phyloP scores from a whole-genome alignment of 2,888 invertebrate genomes.

The Thumatha senex region DNA sequence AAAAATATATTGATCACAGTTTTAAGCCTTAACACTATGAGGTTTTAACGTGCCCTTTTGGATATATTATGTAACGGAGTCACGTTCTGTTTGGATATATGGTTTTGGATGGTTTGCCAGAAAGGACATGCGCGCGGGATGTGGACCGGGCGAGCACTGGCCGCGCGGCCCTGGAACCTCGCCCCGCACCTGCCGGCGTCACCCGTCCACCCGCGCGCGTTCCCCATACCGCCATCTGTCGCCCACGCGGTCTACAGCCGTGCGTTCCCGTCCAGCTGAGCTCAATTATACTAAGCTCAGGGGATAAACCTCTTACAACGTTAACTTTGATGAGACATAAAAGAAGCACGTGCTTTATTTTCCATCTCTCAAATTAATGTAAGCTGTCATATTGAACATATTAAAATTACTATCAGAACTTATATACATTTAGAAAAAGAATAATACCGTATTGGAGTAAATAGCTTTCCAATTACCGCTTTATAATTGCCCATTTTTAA shows the following conservation, averaged over 20 bases:
- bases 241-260: constrained; percentile 42
- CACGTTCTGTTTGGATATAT: constrained; percentile 61
- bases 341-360: constrained; percentile 5
- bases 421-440: background rate
- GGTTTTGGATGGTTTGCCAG: constrained; percentile 57
- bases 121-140: constrained; percentile 72
- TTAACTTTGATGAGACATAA: constrained; percentile 7
- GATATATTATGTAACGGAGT: constrained; percentile 76
- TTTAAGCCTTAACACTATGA: constrained; percentile 77
- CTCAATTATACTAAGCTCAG: constrained; percentile 35
- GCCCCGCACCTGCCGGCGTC: constrained; percentile 35
- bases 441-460: no score
- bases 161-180: constrained; percentile 45
- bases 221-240: constrained; percentile 14
- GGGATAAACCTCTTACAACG: constrained; percentile 15
- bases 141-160: constrained; percentile 77
- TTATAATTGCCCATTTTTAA: no score
- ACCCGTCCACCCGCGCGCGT: constrained; percentile 23
- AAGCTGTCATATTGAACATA: no score
- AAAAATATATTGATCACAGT: constrained; percentile 80
- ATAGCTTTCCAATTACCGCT: no score
- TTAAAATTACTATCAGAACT: background rate
- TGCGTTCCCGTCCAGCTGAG: constrained; percentile 45
- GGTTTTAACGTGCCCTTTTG: constrained; percentile 58
- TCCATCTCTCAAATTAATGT: constrained; percentile 7